Percentiles rank a stretch among this genome's conserved stretches.
Conservation (phyloP, 30 jellyfish, hydroid and myxozoan species). For the Hydractinia echinata region DNA sequence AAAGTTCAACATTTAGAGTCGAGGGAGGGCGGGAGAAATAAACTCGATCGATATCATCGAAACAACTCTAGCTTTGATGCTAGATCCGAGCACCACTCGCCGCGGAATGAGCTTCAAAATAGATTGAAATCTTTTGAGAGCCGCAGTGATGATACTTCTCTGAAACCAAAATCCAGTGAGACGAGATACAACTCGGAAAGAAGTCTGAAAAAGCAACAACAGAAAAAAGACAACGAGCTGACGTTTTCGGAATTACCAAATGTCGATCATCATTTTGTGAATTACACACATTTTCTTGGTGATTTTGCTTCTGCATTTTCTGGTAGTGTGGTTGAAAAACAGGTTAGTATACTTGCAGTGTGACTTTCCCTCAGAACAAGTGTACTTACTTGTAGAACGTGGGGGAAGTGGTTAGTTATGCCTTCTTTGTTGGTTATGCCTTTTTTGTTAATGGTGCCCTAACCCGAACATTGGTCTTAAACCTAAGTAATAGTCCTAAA, state of each 20-base stretch:
- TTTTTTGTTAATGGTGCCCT: no score
- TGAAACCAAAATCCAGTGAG: slow-evolving; percentile 11
- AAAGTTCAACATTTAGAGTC: not conserved
- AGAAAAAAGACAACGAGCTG: not conserved
- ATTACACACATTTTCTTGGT: slow-evolving; percentile 1
- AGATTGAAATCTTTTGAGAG: slow-evolving; percentile 14
- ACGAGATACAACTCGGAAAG: not conserved
- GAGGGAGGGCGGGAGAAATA: not conserved
- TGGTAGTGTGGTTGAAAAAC: slow-evolving; percentile 79
- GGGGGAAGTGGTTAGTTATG: no score
- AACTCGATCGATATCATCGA: slow-evolving; percentile 32
- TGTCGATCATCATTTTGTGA: slow-evolving; percentile 4
- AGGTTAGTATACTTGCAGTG: slow-evolving; percentile 43
- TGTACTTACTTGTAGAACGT: no score
- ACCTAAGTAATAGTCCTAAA: no score
- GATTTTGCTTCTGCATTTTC: slow-evolving; percentile 3
- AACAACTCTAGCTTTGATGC: not conserved
- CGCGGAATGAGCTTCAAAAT: not conserved
- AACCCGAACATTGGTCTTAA: no score
- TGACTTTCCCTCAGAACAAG: no score
- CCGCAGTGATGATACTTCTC: not conserved
- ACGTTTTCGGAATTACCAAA: slow-evolving; percentile 15
- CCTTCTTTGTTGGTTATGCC: no score
- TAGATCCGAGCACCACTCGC: not conserved
- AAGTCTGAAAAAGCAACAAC: not conserved